These are phyloP conservation scores for Cephus runcator DNA, from an alignment of 2,888 invertebrate species.

Conservation along the genomic window DNA sequence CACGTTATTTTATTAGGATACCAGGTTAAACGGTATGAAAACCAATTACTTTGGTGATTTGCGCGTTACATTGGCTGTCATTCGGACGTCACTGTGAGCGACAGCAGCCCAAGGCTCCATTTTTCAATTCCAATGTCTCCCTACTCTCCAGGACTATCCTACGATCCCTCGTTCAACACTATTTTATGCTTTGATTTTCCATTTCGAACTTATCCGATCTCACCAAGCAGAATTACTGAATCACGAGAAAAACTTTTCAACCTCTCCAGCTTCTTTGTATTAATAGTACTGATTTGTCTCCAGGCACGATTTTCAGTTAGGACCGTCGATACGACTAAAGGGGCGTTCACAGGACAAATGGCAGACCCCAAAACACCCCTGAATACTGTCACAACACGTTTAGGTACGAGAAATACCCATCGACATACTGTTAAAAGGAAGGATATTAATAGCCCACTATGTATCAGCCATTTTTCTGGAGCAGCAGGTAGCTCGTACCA, in stretches of 20 bases:
- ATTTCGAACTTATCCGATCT: neutral
- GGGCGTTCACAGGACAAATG: conserved; percentile 33
- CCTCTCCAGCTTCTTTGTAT: conserved; percentile 23
- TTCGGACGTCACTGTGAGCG: conserved; percentile 58
- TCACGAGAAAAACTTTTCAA: neutral
- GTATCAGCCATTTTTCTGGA: conserved; percentile 43
- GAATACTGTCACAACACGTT: conserved; percentile 59
- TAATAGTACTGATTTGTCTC: conserved; percentile 59
- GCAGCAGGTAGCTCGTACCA: conserved; percentile 39
- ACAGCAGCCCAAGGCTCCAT: conserved; percentile 59
- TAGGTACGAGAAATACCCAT: conserved; percentile 38
- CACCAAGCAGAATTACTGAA: neutral
- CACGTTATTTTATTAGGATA: neutral
- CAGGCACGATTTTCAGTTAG: conserved; percentile 32
- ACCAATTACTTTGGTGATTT: conserved; percentile 53
- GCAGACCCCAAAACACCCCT: conserved; percentile 55
- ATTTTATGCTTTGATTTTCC: neutral
- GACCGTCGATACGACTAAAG: conserved; percentile 15
- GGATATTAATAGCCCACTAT: conserved; percentile 53
- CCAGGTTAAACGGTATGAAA: conserved; percentile 46
- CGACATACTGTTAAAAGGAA: conserved; percentile 36
- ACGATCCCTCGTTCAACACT: neutral
- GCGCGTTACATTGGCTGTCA: conserved; percentile 62
- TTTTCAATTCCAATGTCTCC: conserved; percentile 60
- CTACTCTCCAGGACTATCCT: conserved; percentile 12